Percentiles rank a stretch among this genome's conserved stretches.
Conservation (phyloP, 2,113 vertebrate genomes). For the Coracopsis vasa region DNA sequence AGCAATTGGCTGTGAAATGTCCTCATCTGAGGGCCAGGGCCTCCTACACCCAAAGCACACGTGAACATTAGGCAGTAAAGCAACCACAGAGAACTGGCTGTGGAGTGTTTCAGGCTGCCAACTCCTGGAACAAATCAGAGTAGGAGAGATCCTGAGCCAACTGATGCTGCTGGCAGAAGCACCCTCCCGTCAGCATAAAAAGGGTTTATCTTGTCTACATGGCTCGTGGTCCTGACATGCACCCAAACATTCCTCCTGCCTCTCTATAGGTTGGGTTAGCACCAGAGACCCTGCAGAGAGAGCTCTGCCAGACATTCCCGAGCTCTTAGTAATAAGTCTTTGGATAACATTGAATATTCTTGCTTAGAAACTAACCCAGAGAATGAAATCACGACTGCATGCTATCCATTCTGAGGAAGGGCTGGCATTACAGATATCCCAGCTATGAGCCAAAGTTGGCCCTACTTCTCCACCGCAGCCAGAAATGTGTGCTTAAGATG, state of each 20-base stretch:
- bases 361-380: not conserved
- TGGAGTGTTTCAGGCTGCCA: not conserved
- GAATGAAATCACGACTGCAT: not conserved
- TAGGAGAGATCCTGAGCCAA: not conserved
- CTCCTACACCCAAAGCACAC: conserved; percentile 16
- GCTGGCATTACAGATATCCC: not conserved
- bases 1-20: conserved; percentile 27
- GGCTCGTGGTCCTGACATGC: not conserved
- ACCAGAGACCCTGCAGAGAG: not conserved
- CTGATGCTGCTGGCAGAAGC: conserved; percentile 44
- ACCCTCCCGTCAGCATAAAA: conserved; percentile 2
- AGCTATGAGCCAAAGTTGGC: not conserved
- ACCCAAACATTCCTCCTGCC: not conserved
- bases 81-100: conserved; percentile 47
- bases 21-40: not conserved
- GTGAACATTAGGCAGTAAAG: not conserved
- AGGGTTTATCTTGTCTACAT: not conserved
- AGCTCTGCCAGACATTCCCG: not conserved
- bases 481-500: not conserved
- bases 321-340: not conserved
- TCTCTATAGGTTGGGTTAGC: not conserved
- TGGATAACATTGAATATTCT: not conserved
- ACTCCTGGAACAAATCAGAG: not conserved
- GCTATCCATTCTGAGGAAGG: not conserved
- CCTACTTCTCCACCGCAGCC: not conserved